Evolutionary conservation across 2,113 vertebrate species (phyloP), one percentile per base, ranked within the genome.

Genomic region (Columba livia): DNA sequence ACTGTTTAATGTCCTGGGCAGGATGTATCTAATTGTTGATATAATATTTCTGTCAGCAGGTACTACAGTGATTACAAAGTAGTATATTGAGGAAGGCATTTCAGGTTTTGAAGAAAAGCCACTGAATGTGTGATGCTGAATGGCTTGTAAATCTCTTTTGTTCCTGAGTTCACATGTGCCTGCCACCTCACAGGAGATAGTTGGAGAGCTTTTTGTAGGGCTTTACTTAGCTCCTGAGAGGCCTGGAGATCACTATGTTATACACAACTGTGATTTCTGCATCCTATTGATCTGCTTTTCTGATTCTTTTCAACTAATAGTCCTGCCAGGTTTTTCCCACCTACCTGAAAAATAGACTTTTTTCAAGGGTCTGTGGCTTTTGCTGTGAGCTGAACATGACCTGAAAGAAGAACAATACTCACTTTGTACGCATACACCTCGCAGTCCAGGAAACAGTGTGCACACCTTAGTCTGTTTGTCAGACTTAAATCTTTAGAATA

Each of bases 401-500:
- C 58, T 36, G 26, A 79, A 44, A 32, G 26, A n/a, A 66, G 17
- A 26, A 36, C 66, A 77, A 12, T 32, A 26, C 71, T 54, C 12
- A 0, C 50, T 31, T 6, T 48, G 25, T 28, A 6, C 18, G 23
- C 24, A 6, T 15, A 11, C 40, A 1, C 36, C 18, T 28, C 31
- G 40, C 23, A 11, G 38, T 5, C 8, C 38, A 23, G 58, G 21
- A 62, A 11, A 11, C 0, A 16, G 31, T 2, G 1, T 53, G 23
- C 57, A 38, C 5, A 3, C 12, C 34, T 69, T 29, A 31, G 40
- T 11, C 31, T 42, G 9, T 60, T 58, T 54, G 29, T 47, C 72
- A 80, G 34, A 19, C 64, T 72, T 34, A 25, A 10, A 7, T 23
- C 11, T 32, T 53, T 5, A 18, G 56, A 36, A 24, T 21, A 25